Evolutionary conservation across 1,140 invertebrate species (phyloP).

Genomic region (Halictus rubicundus): DNA sequence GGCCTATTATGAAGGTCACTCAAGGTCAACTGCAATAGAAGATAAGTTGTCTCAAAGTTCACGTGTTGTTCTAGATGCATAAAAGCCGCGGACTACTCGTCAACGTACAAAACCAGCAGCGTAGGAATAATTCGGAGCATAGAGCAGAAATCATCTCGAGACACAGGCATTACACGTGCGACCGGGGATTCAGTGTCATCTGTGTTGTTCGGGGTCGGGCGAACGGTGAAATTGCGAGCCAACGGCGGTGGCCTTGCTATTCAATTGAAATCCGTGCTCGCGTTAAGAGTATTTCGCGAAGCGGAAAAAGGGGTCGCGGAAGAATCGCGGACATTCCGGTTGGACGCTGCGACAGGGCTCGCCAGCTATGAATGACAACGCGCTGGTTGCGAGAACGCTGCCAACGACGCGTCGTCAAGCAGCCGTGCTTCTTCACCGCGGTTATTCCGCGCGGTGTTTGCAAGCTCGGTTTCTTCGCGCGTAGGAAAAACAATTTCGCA

Average conservation of each 20-base stretch:
- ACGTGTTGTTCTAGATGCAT: constrained; percentile 29
- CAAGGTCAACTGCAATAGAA: no score
- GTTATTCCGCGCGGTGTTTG: background rate
- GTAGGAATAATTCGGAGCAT: no score
- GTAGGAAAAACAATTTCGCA: constrained; percentile 1
- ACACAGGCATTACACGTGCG: constrained; percentile 19
- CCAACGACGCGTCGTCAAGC: background rate
- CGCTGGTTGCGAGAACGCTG: background rate
- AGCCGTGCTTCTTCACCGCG: background rate
- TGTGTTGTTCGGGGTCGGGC: background rate
- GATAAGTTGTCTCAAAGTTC: no score
- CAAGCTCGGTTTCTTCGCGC: background rate
- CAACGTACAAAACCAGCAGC: no score
- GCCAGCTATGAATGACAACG: background rate
- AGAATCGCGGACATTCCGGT: no score
- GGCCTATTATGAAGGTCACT: no score
- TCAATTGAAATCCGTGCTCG: background rate
- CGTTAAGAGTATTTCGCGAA: background rate
- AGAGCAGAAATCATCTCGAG: constrained; percentile 26
- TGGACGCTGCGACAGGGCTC: no score
- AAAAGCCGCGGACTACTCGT: no score
- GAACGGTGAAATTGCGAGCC: no score
- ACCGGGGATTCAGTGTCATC: constrained; percentile 49
- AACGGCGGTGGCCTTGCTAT: background rate
- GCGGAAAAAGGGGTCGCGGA: background rate